phyloP scores from a whole-genome alignment of 2,888 invertebrate genomes.

The Hypselothyrea guttata region DNA sequence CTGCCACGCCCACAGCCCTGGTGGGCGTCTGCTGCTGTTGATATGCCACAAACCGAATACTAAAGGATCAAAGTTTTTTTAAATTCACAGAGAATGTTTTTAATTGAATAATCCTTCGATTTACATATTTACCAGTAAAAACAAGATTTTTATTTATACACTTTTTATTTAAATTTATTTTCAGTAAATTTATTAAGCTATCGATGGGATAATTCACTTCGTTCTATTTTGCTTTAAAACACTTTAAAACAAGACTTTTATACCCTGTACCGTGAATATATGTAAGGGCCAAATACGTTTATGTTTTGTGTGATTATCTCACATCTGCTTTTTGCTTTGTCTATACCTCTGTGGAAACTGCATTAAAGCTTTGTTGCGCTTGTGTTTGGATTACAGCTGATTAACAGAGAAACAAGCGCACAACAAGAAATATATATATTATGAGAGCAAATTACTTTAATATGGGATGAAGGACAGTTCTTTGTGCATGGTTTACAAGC shows the following conservation, averaged over 20 bases:
- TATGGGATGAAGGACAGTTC: constrained; percentile 42
- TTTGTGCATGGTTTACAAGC: constrained; percentile 32
- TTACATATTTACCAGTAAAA: no score
- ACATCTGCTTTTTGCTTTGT: neutral
- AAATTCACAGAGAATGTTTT: constrained; percentile 7
- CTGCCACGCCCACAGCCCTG: neutral
- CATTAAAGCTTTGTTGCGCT: constrained; percentile 54
- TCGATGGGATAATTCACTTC: no score
- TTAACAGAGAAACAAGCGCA: constrained; percentile 1
- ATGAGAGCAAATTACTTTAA: constrained; percentile 31
- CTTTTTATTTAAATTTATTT: no score
- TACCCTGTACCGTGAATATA: no score
- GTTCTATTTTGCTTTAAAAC: no score
- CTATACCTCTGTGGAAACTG: neutral
- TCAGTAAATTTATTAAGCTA: neutral
- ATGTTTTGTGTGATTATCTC: constrained; percentile 9
- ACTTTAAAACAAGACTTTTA: no score
- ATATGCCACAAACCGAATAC: constrained; percentile 20
- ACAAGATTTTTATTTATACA: no score
- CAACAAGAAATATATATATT: neutral
- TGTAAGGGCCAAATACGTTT: no score
- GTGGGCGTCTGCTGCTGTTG: constrained; percentile 19
- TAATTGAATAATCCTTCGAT: neutral
- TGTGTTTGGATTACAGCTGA: constrained; percentile 49
- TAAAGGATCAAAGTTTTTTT: neutral